Evolutionary conservation across 2,888 invertebrate species (phyloP), one percentile per base, ranked within the genome.

Genomic region (Hipparchia semele): DNA sequence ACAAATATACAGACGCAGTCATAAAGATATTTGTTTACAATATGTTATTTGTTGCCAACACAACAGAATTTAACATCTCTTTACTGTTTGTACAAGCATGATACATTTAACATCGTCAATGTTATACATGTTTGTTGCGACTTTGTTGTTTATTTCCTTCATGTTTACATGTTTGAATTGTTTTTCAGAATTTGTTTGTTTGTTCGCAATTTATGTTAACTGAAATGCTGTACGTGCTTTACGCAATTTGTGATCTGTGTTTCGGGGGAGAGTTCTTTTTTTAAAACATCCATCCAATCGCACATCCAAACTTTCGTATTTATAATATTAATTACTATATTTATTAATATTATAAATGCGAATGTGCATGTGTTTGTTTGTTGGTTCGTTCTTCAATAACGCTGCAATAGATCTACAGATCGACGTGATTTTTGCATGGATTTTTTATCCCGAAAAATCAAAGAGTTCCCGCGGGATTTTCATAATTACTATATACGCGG

Each of bases 111-210:
- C 75, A 79, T 78, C 79, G 70, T 80, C 75, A 77, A 70, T 77
- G 66, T 73, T 76, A 64, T 70, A 49, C 1, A 70, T 73, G 75
- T 73, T 76, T 77, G 69, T 73, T 75, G 76, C 76, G 68, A 74
- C 54, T 58, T 76, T 69, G 72, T 67, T 39, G 46, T 64, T 77
- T 76, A 71, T 74, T 75, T 75, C 71, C 68, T 62, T 73, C 69
- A 81, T 84, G 79, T 85, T 74, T 80, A 70, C 81, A 79, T 79
- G 77, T 83, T 80, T 61, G 74, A 79, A 79, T 77, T 78, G 72
- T 79, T 77, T 80, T 80, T 75, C 75, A 79, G 71, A 79, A 70
- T 73, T 75, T 74, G 69, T 77, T 71, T 77, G 13, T 60, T 62
- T 23, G 70, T 33, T 39, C 45, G 23, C 51, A 70, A 64, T 53